Conservation (phyloP, 2,113 vertebrate species). For the Takifugu bimaculatus region DNA sequence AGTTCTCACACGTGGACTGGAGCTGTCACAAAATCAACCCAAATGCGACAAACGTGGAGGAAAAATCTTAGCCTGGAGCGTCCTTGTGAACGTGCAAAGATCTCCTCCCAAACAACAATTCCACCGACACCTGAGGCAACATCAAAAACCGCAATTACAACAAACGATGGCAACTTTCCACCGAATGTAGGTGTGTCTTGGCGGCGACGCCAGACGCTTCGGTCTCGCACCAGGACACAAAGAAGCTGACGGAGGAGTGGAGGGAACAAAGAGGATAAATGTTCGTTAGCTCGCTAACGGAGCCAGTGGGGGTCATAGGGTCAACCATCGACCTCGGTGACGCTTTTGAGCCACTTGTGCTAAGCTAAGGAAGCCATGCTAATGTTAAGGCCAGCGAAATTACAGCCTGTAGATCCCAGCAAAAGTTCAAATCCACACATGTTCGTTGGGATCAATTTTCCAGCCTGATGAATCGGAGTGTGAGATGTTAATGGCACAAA, state of each 20-base stretch:
- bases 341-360: too few relatives aligned
- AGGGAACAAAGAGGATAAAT: conserved; percentile 5
- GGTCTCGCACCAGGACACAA: background rate
- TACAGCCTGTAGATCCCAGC: too few relatives aligned
- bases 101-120: conserved; percentile 57
- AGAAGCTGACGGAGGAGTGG: background rate
- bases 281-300: background rate
- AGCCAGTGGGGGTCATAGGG: too few relatives aligned
- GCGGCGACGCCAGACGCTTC: background rate
- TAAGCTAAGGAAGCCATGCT: too few relatives aligned
- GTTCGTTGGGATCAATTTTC: too few relatives aligned
- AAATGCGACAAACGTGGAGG: conserved; percentile 48
- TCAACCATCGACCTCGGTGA: too few relatives aligned
- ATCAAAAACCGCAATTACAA: conserved; percentile 59
- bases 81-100: conserved; percentile 61
- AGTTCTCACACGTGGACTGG: conserved; percentile 57
- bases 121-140: conserved; percentile 58
- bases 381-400: too few relatives aligned
- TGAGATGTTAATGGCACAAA: conserved; percentile 16
- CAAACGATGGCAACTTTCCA: conserved; percentile 56
- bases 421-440: too few relatives aligned
- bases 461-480: background rate
- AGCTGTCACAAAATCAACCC: conserved; percentile 63
- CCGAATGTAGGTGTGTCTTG: conserved; percentile 48
- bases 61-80: conserved; percentile 62